These are phyloP conservation scores for Manis javanica DNA, from an alignment of 2,797 vertebrate species.

Conservation along the genomic window DNA sequence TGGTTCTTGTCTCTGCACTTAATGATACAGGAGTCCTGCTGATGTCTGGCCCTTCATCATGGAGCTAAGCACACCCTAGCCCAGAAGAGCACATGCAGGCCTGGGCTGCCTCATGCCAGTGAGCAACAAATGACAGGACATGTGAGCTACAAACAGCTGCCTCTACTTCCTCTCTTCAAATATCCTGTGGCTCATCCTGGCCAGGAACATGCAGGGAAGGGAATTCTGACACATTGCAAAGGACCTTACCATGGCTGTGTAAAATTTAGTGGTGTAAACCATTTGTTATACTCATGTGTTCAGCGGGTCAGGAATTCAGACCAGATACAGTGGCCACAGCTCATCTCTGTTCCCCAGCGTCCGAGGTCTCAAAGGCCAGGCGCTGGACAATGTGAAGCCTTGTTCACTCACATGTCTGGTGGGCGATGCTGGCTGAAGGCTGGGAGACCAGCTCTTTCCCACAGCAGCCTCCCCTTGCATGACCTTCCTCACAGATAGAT, in stretches of 20 bases:
- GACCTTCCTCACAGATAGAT: neutral
- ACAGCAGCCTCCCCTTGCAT: neutral
- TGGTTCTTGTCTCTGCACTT: neutral
- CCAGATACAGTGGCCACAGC: fast-evolving
- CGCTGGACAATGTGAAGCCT: neutral
- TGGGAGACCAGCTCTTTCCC: neutral
- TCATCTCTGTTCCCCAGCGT: fast-evolving
- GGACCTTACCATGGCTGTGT: neutral
- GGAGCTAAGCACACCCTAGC: neutral
- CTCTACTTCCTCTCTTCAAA: neutral
- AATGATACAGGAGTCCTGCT: neutral
- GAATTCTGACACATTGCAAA: neutral
- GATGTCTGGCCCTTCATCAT: neutral
- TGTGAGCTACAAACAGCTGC: neutral
- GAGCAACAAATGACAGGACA: fast-evolving
- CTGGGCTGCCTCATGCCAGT: neutral
- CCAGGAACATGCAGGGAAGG: neutral
- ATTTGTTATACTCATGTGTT: neutral
- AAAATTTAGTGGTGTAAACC: neutral
- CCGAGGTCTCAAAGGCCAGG: neutral
- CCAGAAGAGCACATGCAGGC: neutral
- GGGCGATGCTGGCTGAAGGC: neutral
- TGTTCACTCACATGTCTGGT: neutral
- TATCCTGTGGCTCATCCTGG: neutral
- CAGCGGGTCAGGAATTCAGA: neutral